Evolutionary conservation across 2,888 invertebrate genomes (phyloP), one percentile per base, ranked within the genome.

Genomic region (Morpho achilles): DNA sequence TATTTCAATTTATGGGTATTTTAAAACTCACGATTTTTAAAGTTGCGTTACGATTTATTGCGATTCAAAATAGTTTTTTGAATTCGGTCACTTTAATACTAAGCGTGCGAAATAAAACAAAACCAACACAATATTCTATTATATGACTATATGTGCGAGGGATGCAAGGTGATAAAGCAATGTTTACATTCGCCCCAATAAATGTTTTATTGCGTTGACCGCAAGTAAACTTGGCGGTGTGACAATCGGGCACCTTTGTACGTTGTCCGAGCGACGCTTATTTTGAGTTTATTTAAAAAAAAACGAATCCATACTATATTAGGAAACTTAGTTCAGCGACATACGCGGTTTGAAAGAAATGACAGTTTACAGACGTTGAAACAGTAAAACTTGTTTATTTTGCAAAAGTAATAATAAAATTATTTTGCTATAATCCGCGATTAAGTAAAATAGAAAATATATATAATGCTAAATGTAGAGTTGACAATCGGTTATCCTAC

Each of bases 191-290:
- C 23, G 8, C 40, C 22, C 8, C 60, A 60, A 62, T 60, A 52
- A 63, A 53, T 47, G 42, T 48, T 55, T 60, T 63, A 63, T 63
- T 53, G 58, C 32, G 52, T 53, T 60, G 57, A 55, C 56, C 45
- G 50, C 57, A 57, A 62, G 55, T 55, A 58, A 56, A 56, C 47
- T 45, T 50, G 50, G 57, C 39, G 43, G n/a, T 49, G n/a, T 45
- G 32, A 49, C 45, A 47, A 51, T 54, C 41, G 48, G 23, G 44
- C 32, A 23, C 50, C 44, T 58, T 53, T 50, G 50, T 50, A 22
- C 42, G 16, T 22, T 50, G 22, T 0, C 49, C 44, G 16, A 43
- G 42, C 3, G 32, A 32, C 32, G 32, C 5, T 3, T 32, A 32
- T 32, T 32, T 32, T 32, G 32, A 32, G 32, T 32, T 32, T 32